phyloP scores from a whole-genome alignment of 1,140 invertebrate species.

The Leptestheria dahalacensis region DNA sequence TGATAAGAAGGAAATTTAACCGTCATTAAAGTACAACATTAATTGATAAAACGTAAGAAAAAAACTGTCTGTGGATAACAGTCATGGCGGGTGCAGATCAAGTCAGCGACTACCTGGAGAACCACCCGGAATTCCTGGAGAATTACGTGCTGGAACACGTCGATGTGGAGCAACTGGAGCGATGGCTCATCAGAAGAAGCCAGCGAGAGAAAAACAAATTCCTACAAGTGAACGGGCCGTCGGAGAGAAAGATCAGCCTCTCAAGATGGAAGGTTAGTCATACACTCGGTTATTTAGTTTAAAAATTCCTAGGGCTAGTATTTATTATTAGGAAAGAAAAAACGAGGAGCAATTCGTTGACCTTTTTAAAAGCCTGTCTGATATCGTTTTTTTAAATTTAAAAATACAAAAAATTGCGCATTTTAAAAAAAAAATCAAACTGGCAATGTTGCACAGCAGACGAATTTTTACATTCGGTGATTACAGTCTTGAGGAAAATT shows the following conservation, averaged over 20 bases:
- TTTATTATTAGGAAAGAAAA: too few species aligned
- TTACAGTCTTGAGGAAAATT: too few species aligned
- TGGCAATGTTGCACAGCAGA: too few species aligned
- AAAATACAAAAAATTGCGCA: too few species aligned
- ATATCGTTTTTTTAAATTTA: too few species aligned
- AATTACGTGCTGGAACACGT: conserved; percentile 38
- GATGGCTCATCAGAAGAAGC: conserved; percentile 41
- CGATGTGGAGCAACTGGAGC: conserved; percentile 37
- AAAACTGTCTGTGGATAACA: not conserved
- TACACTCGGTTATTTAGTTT: conserved; percentile 1
- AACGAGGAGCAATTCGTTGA: too few species aligned
- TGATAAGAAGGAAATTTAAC: not conserved
- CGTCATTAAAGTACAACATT: not conserved
- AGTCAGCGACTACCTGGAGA: conserved; percentile 33
- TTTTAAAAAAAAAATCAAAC: too few species aligned
- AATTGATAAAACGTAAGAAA: not conserved
- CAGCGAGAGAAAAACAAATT: conserved; percentile 30
- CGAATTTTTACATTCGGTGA: too few species aligned
- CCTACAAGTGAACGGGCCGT: conserved; percentile 15
- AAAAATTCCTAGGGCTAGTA: too few species aligned
- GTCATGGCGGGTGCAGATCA: conserved; percentile 22
- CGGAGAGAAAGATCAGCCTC: conserved; percentile 31
- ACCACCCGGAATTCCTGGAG: conserved; percentile 40
- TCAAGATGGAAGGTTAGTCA: conserved; percentile 36
- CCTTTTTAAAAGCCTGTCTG: too few species aligned